A percentile compares a stretch with the other conserved stretches of the same genome.
phyloP scores from a whole-genome alignment of 2,113 vertebrate genomes.

The Loxodonta africana region DNA sequence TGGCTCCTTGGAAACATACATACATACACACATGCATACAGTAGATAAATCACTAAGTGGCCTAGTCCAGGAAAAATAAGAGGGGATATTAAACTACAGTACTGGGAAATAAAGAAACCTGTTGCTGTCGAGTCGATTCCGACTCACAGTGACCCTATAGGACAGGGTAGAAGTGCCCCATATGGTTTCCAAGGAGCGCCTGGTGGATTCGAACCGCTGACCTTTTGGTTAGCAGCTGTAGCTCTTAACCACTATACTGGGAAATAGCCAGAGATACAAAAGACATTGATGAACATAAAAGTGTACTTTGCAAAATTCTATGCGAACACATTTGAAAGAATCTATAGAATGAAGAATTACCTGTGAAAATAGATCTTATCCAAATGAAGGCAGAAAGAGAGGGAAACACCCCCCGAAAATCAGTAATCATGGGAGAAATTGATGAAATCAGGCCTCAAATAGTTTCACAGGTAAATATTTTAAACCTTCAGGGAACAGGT shows the following conservation, averaged over 20 bases:
- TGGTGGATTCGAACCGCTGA: no score
- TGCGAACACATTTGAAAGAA: conserved; percentile 15
- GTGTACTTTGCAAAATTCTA: not conserved
- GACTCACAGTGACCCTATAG: no score
- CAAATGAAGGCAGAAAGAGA: not conserved
- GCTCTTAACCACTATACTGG: not conserved
- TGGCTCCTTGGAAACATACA: not conserved
- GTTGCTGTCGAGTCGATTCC: no score
- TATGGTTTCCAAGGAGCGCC: no score
- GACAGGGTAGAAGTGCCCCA: no score
- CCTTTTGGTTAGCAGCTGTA: no score
- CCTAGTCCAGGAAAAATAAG: not conserved
- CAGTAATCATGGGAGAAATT: not conserved
- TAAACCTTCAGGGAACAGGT: not conserved
- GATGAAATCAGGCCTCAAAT: not conserved
- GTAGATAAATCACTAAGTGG: not conserved
- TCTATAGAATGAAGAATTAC: not conserved
- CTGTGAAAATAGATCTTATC: not conserved
- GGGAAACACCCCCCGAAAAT: not conserved
- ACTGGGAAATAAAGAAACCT: not conserved
- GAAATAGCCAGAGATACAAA: not conserved
- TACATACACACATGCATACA: not conserved
- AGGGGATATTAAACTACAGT: not conserved
- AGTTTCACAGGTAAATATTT: conserved; percentile 7
- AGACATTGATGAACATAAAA: not conserved